phyloP scores from a whole-genome alignment of 2,113 vertebrate genomes.

The Malurus cyaneus region DNA sequence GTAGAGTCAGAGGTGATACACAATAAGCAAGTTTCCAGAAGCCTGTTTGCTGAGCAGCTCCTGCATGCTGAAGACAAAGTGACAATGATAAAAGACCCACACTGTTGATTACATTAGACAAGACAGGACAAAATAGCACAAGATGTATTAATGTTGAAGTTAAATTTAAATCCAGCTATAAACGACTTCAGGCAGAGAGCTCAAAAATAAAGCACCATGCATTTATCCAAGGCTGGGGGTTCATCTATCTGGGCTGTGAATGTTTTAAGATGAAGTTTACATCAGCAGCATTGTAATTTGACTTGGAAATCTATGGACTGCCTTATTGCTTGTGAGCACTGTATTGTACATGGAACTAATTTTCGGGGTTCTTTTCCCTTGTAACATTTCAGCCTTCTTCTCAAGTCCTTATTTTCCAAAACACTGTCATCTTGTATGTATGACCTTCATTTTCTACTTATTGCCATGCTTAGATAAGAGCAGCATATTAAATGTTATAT shows the following conservation, averaged over 20 bases:
- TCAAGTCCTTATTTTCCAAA: background rate
- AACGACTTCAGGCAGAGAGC: background rate
- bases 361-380: background rate
- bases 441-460: background rate
- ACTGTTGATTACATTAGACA: conserved; percentile 61
- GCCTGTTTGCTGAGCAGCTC: conserved; percentile 25
- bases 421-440: background rate
- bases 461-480: background rate
- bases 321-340: background rate
- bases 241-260: background rate
- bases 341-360: background rate
- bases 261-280: background rate
- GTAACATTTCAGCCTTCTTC: background rate
- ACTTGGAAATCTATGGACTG: background rate
- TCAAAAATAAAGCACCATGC: background rate
- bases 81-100: conserved; percentile 67
- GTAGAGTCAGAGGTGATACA: conserved; percentile 54
- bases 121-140: conserved; percentile 62
- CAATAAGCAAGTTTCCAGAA: conserved; percentile 47
- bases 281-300: background rate
- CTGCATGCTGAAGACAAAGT: conserved; percentile 26
- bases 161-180: conserved; percentile 60
- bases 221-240: background rate
- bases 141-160: conserved; percentile 68
- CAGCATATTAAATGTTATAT: background rate